These are phyloP conservation scores for Odontomyia ornata DNA, from an alignment of 2,888 invertebrate genomes.

Conservation along the genomic window DNA sequence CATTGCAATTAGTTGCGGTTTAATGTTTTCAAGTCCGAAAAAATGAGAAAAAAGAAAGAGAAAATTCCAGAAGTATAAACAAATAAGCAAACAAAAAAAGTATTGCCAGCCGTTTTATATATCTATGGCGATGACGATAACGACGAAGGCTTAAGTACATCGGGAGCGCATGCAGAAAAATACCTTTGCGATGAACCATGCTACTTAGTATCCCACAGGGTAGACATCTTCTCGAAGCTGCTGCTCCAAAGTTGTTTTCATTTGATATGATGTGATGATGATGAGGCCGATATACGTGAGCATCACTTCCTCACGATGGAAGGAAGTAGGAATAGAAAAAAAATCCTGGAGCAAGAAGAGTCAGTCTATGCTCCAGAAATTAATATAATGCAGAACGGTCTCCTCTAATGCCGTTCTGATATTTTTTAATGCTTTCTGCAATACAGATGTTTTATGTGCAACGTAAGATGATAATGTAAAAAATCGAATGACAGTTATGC, in stretches of 20 bases:
- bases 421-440: slow-evolving; percentile 7
- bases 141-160: slow-evolving; percentile 3
- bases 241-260: slow-evolving; percentile 32
- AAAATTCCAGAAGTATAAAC: slow-evolving; percentile 33
- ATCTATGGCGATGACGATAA: slow-evolving; percentile 21
- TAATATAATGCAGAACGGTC: slow-evolving; percentile 44
- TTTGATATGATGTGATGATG: slow-evolving; percentile 11
- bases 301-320: not conserved
- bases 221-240: slow-evolving; percentile 26
- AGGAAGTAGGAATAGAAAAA: not conserved
- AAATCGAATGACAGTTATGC: slow-evolving; percentile 38
- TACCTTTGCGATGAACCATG: slow-evolving; percentile 38
- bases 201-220: slow-evolving; percentile 15
- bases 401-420: slow-evolving; percentile 31
- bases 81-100: slow-evolving; percentile 42
- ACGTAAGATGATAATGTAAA: slow-evolving; percentile 36
- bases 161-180: slow-evolving; percentile 12
- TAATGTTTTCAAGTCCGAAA: slow-evolving; percentile 46
- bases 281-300: slow-evolving; percentile 25
- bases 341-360: not conserved
- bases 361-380: slow-evolving; percentile 32
- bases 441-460: slow-evolving; percentile 15
- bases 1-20: slow-evolving; percentile 49
- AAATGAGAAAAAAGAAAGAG: slow-evolving; percentile 36
- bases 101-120: slow-evolving; percentile 29